A percentile compares a stretch with the other conserved stretches of the same genome.
These are phyloP conservation scores for Phataginus tetradactyla DNA, from an alignment of 2,797 vertebrate species.

Conservation along the genomic window DNA sequence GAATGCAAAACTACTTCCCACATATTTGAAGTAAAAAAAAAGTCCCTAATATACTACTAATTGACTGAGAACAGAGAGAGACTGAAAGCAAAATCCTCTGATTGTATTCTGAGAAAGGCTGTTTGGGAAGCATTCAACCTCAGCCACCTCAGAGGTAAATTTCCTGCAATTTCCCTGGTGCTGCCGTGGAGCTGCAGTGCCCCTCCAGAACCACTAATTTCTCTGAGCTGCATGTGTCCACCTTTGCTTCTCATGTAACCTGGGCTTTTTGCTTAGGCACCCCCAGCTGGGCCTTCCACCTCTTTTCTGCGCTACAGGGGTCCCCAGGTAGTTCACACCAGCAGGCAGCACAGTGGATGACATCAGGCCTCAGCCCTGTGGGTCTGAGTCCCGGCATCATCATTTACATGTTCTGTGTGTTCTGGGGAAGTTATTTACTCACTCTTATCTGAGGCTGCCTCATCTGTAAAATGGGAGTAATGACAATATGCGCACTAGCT, in stretches of 20 bases:
- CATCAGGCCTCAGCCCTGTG: neutral
- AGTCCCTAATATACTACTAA: neutral
- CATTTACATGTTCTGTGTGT: neutral
- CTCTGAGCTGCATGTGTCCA: neutral
- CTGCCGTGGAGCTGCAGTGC: rapidly evolving
- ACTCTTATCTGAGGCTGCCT: neutral
- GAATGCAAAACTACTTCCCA: neutral
- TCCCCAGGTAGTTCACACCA: neutral
- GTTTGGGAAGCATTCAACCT: neutral
- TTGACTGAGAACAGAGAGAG: neutral
- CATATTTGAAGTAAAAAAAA: neutral
- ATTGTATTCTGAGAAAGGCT: neutral
- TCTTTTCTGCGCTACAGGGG: neutral
- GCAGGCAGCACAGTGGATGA: neutral
- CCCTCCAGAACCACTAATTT: too few species aligned
- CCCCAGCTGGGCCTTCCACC: neutral
- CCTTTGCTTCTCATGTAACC: neutral
- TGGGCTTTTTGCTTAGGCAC: neutral
- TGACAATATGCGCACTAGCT: neutral
- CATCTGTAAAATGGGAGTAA: neutral
- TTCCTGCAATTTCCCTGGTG: neutral
- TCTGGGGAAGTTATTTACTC: neutral
- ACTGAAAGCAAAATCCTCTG: neutral
- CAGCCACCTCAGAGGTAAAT: neutral
- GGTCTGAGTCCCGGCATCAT: neutral